Evolutionary conservation across 2,113 vertebrate genomes (phyloP).

Genomic region (Prietella phreatophila): DNA sequence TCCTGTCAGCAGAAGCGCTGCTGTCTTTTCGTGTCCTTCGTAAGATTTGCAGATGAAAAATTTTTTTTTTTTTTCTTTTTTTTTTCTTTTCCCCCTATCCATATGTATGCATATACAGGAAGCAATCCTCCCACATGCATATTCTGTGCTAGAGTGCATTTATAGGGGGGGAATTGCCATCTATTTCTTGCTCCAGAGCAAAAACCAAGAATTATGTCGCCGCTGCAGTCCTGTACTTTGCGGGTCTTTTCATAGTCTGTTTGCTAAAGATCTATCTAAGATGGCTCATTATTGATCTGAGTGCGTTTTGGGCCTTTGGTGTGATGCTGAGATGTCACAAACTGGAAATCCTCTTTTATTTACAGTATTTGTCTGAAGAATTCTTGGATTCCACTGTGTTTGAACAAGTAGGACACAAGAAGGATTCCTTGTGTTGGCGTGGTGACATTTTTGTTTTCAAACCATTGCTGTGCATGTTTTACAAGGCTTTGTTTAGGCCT

Average conservation of each 20-base stretch:
- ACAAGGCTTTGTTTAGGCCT: not conserved
- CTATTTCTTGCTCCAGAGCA: constrained; percentile 38
- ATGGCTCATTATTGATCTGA: constrained; percentile 32
- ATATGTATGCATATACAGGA: constrained; percentile 39
- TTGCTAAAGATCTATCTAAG: constrained; percentile 29
- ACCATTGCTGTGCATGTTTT: not conserved
- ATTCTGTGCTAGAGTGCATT: constrained; percentile 8
- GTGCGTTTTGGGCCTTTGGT: not conserved
- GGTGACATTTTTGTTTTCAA: not conserved
- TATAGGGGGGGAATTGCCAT: not conserved
- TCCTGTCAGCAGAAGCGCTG: constrained; percentile 4
- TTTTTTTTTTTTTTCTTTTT: no score
- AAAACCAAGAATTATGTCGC: constrained; percentile 40
- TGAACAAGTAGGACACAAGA: constrained; percentile 15
- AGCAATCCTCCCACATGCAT: constrained; percentile 34
- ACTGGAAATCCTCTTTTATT: not conserved
- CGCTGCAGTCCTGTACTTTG: constrained; percentile 39
- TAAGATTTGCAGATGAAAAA: not conserved
- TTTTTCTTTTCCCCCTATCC: not conserved
- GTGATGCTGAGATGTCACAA: not conserved
- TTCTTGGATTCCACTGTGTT: not conserved
- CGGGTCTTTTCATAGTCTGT: constrained; percentile 38
- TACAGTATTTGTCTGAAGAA: constrained; percentile 13
- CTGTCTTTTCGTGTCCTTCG: not conserved
- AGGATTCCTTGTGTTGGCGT: constrained; percentile 18